These are phyloP conservation scores for Cladopsammia gracilis DNA, from an alignment of 64 coral and sea anemone species.

Conservation along the genomic window DNA sequence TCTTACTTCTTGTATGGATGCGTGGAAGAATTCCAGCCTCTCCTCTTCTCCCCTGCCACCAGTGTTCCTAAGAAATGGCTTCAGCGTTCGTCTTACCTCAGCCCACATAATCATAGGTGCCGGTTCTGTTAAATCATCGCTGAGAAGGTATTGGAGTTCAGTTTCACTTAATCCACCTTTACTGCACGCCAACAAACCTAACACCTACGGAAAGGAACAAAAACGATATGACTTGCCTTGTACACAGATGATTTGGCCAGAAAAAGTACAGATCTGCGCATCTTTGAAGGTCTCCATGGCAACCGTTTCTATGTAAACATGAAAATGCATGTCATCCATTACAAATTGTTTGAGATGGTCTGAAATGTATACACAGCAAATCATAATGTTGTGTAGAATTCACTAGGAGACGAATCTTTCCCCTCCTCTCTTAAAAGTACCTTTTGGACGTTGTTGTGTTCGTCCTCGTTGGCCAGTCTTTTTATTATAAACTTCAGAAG, in stretches of 20 bases:
- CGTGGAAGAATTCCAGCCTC: slow-evolving; percentile 87
- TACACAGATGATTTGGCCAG: background rate
- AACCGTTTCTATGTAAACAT: too few relatives aligned
- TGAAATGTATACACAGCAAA: too few relatives aligned
- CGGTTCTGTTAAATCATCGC: slow-evolving; percentile 52
- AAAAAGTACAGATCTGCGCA: too few relatives aligned
- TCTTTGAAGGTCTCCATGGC: too few relatives aligned
- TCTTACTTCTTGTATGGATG: slow-evolving; percentile 82
- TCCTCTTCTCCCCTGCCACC: slow-evolving; percentile 64
- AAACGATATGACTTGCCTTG: background rate
- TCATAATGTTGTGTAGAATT: too few relatives aligned
- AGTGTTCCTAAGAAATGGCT: slow-evolving; percentile 80
- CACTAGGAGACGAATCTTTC: too few relatives aligned
- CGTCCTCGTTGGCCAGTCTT: slow-evolving; percentile 78
- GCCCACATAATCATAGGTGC: slow-evolving; percentile 86
- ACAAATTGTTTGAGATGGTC: too few relatives aligned
- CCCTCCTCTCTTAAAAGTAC: background rate
- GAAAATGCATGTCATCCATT: too few relatives aligned
- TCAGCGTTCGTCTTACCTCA: slow-evolving; percentile 74
- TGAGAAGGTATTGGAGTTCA: slow-evolving; percentile 70
- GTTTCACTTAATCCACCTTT: slow-evolving; percentile 72
- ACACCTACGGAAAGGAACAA: slow-evolving; percentile 42
- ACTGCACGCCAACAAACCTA: slow-evolving; percentile 68
- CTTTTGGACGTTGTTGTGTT: slow-evolving; percentile 72
- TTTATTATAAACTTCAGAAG: slow-evolving; percentile 78